A percentile compares a stretch with the other conserved stretches of the same genome.
phyloP scores from a whole-genome alignment of 2,888 invertebrate species.

The Hybos culiciformis region DNA sequence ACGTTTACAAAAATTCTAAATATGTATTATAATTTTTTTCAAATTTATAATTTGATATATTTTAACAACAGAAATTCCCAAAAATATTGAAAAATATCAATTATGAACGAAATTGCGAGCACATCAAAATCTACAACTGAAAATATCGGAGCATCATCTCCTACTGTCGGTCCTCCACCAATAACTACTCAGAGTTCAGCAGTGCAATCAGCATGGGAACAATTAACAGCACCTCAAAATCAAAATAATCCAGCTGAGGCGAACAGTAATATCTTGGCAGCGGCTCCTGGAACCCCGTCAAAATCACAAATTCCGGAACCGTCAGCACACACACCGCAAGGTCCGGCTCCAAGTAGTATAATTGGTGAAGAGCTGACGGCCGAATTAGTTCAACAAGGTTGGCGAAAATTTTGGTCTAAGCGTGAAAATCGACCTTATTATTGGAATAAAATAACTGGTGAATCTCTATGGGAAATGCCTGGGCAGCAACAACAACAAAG shows the following conservation, averaged over 20 bases:
- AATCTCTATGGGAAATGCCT: slow-evolving; percentile 96
- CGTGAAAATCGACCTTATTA: slow-evolving; percentile 89
- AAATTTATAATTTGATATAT: neutral
- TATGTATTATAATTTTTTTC: too few species aligned
- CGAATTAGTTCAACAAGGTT: slow-evolving; percentile 62
- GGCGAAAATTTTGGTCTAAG: slow-evolving; percentile 95
- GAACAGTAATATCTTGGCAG: slow-evolving; percentile 10
- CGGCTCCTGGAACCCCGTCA: slow-evolving; percentile 18
- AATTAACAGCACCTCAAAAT: slow-evolving; percentile 27
- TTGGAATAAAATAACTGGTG: slow-evolving; percentile 91
- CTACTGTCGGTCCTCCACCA: slow-evolving; percentile 2
- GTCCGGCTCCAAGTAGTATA: slow-evolving; percentile 21
- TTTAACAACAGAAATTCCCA: slow-evolving; percentile 1
- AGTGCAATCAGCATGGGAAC: slow-evolving; percentile 34
- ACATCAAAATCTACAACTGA: slow-evolving; percentile 16
- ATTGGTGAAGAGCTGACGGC: slow-evolving; percentile 32
- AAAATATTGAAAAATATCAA: slow-evolving; percentile 17
- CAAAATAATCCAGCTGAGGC: slow-evolving; percentile 17
- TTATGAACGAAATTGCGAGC: slow-evolving; percentile 25
- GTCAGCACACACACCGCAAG: slow-evolving; percentile 32
- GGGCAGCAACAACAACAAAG: slow-evolving; percentile 49
- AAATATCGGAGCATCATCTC: neutral
- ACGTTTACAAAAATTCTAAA: too few species aligned
- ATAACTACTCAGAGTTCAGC: slow-evolving; percentile 16
- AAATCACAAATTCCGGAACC: slow-evolving; percentile 29